Conservation (phyloP, 2,113 vertebrate species). For the Azemiops feae region DNA sequence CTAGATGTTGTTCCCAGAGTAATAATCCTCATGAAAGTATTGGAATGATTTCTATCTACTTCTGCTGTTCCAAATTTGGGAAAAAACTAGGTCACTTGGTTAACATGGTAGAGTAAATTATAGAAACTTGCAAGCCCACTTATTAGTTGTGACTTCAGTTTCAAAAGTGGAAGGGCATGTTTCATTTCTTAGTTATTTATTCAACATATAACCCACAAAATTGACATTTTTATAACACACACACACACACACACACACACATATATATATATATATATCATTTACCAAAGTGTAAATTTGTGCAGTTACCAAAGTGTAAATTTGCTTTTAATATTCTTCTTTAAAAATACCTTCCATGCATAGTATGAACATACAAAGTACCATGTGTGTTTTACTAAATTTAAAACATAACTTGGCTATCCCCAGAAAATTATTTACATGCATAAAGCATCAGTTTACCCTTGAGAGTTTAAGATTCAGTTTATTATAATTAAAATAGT, state of each 20-base stretch:
- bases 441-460: constrained; percentile 12
- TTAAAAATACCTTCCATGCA: background rate
- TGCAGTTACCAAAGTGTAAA: background rate
- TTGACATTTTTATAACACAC: background rate
- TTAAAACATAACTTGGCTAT: background rate
- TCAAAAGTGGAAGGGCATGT: background rate
- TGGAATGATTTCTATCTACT: background rate
- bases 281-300: too few relatives aligned
- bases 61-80: background rate
- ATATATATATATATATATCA: too few relatives aligned
- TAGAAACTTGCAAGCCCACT: background rate
- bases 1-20: background rate
- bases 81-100: background rate
- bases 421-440: background rate
- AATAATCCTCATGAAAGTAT: background rate
- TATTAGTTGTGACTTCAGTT: background rate
- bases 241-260: too few relatives aligned
- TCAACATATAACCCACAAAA: background rate
- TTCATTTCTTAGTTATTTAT: background rate
- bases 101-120: background rate
- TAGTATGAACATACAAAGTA: background rate
- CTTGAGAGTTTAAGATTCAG: constrained; percentile 21
- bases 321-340: background rate
- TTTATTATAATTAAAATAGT: constrained; percentile 1
- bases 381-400: background rate